These are phyloP conservation scores for Loris lydekkerianus DNA, from an alignment of 2,797 vertebrate species.

Conservation along the genomic window DNA sequence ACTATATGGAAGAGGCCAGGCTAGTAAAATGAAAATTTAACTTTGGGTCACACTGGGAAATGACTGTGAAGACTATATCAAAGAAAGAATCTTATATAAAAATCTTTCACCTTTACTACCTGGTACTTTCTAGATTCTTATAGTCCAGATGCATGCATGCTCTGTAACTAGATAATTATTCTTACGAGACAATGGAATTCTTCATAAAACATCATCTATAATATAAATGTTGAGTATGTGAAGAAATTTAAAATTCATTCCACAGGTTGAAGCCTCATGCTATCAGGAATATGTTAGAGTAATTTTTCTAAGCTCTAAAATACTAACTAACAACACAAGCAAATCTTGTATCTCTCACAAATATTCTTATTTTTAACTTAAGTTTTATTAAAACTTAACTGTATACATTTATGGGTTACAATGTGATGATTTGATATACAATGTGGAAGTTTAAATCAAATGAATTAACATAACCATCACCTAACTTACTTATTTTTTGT, in stretches of 20 bases:
- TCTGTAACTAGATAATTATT: constrained; percentile 22
- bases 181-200: background rate
- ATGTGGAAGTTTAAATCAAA: too few species aligned
- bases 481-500: too few species aligned
- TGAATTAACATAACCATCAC: too few species aligned
- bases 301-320: constrained; percentile 3
- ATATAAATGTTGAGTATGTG: background rate
- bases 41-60: background rate
- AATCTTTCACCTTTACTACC: background rate
- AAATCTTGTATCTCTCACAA: background rate
- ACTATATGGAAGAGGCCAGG: background rate
- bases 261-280: background rate
- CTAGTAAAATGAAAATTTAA: constrained; percentile 59
- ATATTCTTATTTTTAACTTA: too few species aligned
- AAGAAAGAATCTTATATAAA: background rate
- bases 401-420: too few species aligned
- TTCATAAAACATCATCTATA: constrained; percentile 11
- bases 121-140: background rate
- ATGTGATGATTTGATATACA: too few species aligned
- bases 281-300: constrained; percentile 42
- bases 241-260: constrained; percentile 41
- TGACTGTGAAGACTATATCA: background rate
- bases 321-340: background rate
- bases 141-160: background rate
- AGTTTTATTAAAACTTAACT: too few species aligned